Conservation (phyloP, 2,113 vertebrate genomes). For the Chitala chitala region DNA sequence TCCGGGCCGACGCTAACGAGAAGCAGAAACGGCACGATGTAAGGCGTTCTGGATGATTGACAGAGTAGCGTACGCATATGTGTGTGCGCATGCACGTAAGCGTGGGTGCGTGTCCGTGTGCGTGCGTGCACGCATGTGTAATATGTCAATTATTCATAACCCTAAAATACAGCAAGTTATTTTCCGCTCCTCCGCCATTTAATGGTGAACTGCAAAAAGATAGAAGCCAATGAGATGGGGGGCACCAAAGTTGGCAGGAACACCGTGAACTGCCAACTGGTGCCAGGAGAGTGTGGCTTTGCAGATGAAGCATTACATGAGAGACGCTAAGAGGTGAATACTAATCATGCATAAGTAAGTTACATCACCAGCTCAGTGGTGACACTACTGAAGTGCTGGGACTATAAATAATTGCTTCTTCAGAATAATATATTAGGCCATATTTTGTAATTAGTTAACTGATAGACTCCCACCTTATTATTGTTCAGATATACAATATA, state of each 20-base stretch:
- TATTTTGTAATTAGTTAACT: constrained; percentile 3
- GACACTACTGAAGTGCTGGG: background rate
- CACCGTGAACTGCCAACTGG: background rate
- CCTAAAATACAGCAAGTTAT: constrained; percentile 5
- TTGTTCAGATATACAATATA: background rate
- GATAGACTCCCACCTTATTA: background rate
- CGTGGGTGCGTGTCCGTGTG: too few species aligned
- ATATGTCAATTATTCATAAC: background rate
- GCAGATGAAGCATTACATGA: background rate
- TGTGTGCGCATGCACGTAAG: too few species aligned
- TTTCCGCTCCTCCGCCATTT: too few species aligned
- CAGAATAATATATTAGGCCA: background rate
- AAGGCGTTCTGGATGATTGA: too few species aligned
- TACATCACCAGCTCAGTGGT: background rate
- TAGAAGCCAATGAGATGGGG: background rate
- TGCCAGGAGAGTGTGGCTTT: constrained; percentile 1
- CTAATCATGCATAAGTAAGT: constrained; percentile 17
- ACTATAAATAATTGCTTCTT: constrained; percentile 5
- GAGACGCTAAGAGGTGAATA: background rate
- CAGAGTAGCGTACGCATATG: too few species aligned
- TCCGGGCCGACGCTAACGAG: background rate
- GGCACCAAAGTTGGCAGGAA: background rate
- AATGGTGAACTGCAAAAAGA: background rate
- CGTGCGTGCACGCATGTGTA: background rate
- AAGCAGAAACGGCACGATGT: background rate